These are phyloP conservation scores for Arremon brunneinucha DNA, from an alignment of 2,797 vertebrate genomes.

Conservation along the genomic window DNA sequence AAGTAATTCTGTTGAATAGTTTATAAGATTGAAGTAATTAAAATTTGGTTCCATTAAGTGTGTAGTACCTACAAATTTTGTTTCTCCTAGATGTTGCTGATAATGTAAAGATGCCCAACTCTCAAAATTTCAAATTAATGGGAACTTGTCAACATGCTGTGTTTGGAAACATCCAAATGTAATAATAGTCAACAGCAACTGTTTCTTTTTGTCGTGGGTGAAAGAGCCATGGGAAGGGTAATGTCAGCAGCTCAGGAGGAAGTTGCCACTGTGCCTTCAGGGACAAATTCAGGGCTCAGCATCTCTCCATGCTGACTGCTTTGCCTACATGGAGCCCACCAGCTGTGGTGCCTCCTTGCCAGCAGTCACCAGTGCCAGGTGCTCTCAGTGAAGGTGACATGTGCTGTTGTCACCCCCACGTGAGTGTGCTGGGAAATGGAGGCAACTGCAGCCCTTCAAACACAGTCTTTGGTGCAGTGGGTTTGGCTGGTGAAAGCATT, in stretches of 20 bases:
- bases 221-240: neutral
- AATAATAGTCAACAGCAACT: neutral
- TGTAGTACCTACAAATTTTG: neutral
- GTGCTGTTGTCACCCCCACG: neutral
- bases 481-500: neutral
- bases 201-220: neutral
- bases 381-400: neutral
- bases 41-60: neutral
- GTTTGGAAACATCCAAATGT: neutral
- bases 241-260: neutral
- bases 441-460: neutral
- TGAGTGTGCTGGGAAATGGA: neutral
- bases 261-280: neutral
- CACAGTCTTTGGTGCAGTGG: neutral
- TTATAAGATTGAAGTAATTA: neutral
- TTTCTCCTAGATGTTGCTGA: neutral
- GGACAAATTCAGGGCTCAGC: neutral
- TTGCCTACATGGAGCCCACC: neutral
- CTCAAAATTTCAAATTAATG: neutral
- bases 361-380: neutral
- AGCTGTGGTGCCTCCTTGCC: neutral
- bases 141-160: neutral
- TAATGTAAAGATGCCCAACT: neutral
- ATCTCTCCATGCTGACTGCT: neutral
- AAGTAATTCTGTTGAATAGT: neutral